Conservation (phyloP, 1,140 invertebrate species). For the Coptotermes formosanus region DNA sequence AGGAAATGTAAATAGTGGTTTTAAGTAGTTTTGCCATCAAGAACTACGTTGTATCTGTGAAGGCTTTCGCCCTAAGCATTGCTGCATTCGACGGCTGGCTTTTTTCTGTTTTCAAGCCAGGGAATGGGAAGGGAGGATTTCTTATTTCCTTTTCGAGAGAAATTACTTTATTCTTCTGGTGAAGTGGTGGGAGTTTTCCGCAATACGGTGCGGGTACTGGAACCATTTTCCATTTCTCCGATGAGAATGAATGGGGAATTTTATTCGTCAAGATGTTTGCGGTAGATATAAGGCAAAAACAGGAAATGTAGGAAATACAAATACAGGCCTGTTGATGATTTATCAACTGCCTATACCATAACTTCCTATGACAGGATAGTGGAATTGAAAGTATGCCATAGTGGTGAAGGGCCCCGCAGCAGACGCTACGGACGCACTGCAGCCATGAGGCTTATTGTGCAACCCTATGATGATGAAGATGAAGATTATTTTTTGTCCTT, state of each 20-base stretch:
- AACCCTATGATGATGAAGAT: too few relatives aligned
- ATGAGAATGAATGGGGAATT: not conserved
- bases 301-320: too few relatives aligned
- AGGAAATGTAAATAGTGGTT: not conserved
- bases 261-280: not conserved
- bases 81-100: not conserved
- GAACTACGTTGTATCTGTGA: not conserved
- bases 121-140: not conserved
- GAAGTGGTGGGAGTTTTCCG: not conserved
- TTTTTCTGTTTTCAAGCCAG: not conserved
- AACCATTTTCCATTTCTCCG: not conserved
- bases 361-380: too few relatives aligned
- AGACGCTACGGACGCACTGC: too few relatives aligned
- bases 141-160: not conserved
- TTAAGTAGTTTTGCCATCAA: not conserved
- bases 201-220: not conserved
- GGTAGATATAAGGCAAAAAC: not conserved
- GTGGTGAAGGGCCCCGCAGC: too few relatives aligned
- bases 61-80: not conserved
- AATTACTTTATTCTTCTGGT: not conserved
- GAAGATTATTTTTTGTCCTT: too few relatives aligned
- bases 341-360: too few relatives aligned
- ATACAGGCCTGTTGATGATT: too few relatives aligned
- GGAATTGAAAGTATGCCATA: too few relatives aligned
- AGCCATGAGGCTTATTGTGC: too few relatives aligned